Percentiles rank a stretch among this genome's conserved stretches.
Conservation (phyloP, 2,888 invertebrate genomes). For the Dioctria rufipes region DNA sequence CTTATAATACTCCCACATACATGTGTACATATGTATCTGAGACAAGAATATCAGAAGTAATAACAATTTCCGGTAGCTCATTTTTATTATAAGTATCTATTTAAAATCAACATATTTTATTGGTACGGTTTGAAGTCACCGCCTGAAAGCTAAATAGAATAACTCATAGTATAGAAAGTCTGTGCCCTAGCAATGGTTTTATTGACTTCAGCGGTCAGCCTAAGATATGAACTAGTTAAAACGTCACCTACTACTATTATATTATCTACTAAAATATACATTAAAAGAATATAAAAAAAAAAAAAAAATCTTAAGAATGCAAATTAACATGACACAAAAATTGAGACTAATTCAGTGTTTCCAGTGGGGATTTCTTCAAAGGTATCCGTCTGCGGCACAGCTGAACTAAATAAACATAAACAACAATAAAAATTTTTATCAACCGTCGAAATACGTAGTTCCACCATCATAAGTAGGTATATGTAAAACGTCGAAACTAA, state of each 20-base stretch:
- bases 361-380: background rate
- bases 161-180: too few relatives aligned
- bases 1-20: slow-evolving; percentile 1
- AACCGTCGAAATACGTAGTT: background rate
- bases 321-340: background rate
- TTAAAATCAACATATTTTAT: too few relatives aligned
- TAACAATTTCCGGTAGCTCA: slow-evolving; percentile 12
- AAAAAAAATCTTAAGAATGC: slow-evolving; percentile 5
- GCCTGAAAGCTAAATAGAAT: background rate
- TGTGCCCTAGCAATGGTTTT: too few relatives aligned
- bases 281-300: background rate
- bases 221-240: too few relatives aligned
- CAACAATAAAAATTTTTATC: slow-evolving; percentile 7
- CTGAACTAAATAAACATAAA: background rate
- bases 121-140: background rate
- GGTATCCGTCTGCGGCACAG: background rate
- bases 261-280: too few relatives aligned
- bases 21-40: background rate
- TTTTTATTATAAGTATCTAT: too few relatives aligned
- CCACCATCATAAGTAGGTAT: background rate
- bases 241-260: too few relatives aligned
- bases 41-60: background rate
- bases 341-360: background rate
- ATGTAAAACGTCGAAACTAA: background rate
- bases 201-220: too few relatives aligned